Evolutionary conservation across 2,113 vertebrate genomes (phyloP), one percentile per base, ranked within the genome.

Genomic region (Donacobius atricapilla): DNA sequence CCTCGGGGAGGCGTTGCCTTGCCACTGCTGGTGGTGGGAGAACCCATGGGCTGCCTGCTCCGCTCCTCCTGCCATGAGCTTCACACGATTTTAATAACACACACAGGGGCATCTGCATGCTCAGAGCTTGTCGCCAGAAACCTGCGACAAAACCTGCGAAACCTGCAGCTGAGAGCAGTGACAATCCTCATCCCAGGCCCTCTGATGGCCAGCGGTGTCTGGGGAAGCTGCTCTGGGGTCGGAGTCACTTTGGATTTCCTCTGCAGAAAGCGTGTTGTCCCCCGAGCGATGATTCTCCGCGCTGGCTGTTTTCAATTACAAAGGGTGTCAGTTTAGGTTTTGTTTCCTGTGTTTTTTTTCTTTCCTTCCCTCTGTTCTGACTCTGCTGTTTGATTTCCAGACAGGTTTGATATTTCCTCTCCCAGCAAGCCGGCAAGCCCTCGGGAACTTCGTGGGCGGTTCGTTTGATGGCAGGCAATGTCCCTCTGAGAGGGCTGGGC

Each of bases 361-460:
- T 66, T 65, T 81, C 35, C 25, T 72, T 56, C 83, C 75, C 51
- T 87, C 65, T 75, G 50, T 90, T 90, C 69, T 4, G 7, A 48
- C 25, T 78, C 57, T 48, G 69, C 81, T 22, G 68, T 87, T 95
- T 90, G 91, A 88, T 95, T 95, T 87, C 48, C 63, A 90, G 85
- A 20, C 65, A 45, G 60, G 57, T 82, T 91, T 88, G 80, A 56
- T 87, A 79, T 83, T 87, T 87, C 58, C 57, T 87, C 61, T 81
- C 64, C 69, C 73, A 30, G 50, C 64, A 75, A 54, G 54, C 50
- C 0, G 1, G 53, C 53, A 35, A 83, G 47, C 73, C 85, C 79
- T 39, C 57, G 83, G 73, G 84, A 90, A 35, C 54, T 79, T 1
- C 10, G 61, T 11, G 33, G 79, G 57, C 0, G 1, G 61, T 58